Percentiles rank a stretch among this genome's conserved stretches.
Conservation (phyloP, 1,140 invertebrate species). For the Pentalonia nigronervosa region DNA sequence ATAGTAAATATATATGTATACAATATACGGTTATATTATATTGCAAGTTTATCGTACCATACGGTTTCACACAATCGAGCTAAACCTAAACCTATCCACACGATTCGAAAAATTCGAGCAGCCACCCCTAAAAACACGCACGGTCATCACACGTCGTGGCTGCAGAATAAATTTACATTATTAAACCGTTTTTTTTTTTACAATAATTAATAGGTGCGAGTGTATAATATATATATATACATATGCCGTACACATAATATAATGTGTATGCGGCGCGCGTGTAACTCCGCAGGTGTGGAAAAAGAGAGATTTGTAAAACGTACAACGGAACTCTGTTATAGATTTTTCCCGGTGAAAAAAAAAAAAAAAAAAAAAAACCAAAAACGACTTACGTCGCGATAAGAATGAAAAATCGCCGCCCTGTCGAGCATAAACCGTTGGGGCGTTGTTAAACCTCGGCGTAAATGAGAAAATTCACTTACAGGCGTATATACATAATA, state of each 20-base stretch:
- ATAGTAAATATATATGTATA: too few relatives aligned
- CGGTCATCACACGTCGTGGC: neutral
- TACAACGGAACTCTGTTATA: constrained; percentile 21
- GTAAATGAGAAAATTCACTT: constrained; percentile 49
- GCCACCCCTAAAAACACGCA: neutral
- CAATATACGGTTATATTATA: too few relatives aligned
- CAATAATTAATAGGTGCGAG: neutral
- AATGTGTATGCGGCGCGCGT: neutral
- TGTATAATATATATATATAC: neutral
- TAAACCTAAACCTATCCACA: neutral
- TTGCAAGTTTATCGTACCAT: too few relatives aligned
- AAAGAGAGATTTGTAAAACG: constrained; percentile 33
- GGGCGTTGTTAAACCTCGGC: constrained; percentile 36
- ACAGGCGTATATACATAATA: constrained; percentile 41
- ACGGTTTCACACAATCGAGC: neutral
- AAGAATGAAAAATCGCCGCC: constrained; percentile 36
- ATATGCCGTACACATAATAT: neutral
- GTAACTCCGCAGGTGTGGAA: neutral
- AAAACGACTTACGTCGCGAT: constrained; percentile 25
- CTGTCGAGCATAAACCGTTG: constrained; percentile 23
- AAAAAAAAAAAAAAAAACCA: constrained; percentile 39
- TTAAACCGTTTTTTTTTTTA: neutral
- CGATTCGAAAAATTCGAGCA: neutral
- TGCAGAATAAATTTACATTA: constrained; percentile 4
- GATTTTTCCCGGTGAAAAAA: neutral